Conservation (phyloP, 2,888 invertebrate species). For the Mycalesis mineus region DNA sequence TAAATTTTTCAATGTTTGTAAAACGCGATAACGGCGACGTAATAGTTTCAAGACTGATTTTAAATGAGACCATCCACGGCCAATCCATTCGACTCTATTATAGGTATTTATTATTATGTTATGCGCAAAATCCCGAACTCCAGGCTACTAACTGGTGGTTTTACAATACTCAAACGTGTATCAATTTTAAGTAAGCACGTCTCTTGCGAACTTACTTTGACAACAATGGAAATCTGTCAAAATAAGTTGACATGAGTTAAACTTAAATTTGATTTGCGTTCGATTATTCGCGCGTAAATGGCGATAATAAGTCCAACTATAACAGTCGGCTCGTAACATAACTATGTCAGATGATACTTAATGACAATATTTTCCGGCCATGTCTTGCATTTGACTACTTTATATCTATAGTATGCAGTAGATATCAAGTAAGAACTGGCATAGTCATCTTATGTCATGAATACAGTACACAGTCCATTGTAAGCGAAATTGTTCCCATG, state of each 20-base stretch:
- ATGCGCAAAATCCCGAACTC: not conserved
- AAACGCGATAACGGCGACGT: not conserved
- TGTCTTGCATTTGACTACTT: constrained; percentile 11
- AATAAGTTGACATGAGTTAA: no score
- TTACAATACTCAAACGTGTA: no score
- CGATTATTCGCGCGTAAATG: not conserved
- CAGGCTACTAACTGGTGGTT: no score
- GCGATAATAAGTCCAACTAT: not conserved
- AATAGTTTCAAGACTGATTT: not conserved
- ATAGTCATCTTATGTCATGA: not conserved
- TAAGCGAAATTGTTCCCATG: no score
- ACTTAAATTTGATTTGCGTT: no score
- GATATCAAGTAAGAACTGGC: not conserved
- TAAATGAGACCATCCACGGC: not conserved
- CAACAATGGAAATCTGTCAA: no score
- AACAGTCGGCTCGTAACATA: not conserved
- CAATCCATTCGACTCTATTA: constrained; percentile 39
- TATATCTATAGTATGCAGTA: not conserved
- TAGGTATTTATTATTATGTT: constrained; percentile 10
- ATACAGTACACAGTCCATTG: no score
- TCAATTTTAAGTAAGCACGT: no score
- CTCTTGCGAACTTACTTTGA: no score
- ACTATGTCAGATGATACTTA: constrained; percentile 32
- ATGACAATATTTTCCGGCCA: constrained; percentile 36
- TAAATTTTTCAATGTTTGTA: not conserved